phyloP scores from a whole-genome alignment of 2,888 invertebrate species.

The Plebejus anna region DNA sequence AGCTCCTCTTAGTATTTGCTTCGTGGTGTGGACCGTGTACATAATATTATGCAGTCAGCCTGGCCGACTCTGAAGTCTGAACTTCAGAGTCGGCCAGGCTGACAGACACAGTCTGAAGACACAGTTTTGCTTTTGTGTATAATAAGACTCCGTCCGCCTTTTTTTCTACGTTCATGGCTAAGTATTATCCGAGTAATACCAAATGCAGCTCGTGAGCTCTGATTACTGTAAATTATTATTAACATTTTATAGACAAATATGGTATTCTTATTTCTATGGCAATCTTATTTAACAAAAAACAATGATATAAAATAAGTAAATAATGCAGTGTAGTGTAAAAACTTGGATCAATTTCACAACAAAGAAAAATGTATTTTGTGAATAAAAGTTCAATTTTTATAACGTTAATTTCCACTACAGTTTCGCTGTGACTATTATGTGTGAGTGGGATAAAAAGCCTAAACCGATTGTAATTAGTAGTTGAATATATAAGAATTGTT shows the following conservation, averaged over 20 bases:
- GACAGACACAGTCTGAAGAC: no score
- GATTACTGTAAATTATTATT: neutral
- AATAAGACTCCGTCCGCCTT: no score
- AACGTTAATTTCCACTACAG: neutral
- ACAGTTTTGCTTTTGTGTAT: no score
- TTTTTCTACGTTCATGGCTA: neutral
- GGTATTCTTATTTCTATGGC: neutral
- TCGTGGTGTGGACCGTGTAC: no score
- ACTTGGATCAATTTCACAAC: neutral
- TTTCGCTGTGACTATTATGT: conserved; percentile 2
- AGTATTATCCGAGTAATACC: neutral
- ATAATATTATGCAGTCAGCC: no score
- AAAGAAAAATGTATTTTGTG: neutral
- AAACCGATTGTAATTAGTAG: conserved; percentile 40
- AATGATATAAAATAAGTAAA: neutral
- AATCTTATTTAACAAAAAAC: neutral
- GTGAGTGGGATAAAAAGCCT: conserved; percentile 34
- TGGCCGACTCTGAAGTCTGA: no score
- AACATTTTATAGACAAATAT: neutral
- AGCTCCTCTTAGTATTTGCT: no score
- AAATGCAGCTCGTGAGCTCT: neutral
- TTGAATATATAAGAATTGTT: conserved; percentile 53
- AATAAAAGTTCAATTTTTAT: neutral
- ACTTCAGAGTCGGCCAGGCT: no score
- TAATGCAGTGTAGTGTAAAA: neutral